Percentiles rank a stretch among this genome's conserved stretches.
Evolutionary conservation across 2,113 vertebrate species (phyloP).

Genomic region (Clarias batrachus): DNA sequence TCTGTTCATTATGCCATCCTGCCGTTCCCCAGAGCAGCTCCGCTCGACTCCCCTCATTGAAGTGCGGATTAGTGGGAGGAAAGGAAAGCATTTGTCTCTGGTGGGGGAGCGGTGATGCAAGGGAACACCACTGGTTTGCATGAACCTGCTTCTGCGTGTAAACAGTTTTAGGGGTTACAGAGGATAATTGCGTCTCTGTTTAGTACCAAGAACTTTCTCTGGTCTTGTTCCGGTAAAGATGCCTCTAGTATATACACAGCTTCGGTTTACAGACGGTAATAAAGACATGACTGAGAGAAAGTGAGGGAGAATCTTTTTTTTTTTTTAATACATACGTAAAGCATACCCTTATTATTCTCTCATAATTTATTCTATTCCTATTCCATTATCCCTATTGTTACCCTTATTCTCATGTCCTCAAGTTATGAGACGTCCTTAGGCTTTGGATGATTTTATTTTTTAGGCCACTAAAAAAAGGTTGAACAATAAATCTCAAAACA

Average conservation of each 20-base stretch:
- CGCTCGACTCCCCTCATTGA: slow-evolving; percentile 29
- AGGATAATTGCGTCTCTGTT: slow-evolving; percentile 26
- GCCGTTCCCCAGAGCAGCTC: slow-evolving; percentile 19
- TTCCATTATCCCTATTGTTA: no score
- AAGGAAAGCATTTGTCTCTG: slow-evolving; percentile 25
- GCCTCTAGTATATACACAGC: neutral
- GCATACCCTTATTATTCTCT: neutral
- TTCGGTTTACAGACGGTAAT: neutral
- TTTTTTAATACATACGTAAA: neutral
- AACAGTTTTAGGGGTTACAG: slow-evolving; percentile 27
- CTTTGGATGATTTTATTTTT: neutral
- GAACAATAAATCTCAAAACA: no score
- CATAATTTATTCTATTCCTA: no score
- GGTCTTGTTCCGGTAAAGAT: slow-evolving; percentile 22
- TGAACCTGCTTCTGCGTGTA: slow-evolving; percentile 14
- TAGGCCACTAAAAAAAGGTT: neutral
- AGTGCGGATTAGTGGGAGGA: slow-evolving; percentile 37
- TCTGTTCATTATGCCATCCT: slow-evolving; percentile 31
- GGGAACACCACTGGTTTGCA: slow-evolving; percentile 26
- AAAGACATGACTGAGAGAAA: neutral
- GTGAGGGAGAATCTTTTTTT: neutral
- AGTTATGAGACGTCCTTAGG: neutral
- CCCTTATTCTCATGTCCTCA: neutral
- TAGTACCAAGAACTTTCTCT: slow-evolving; percentile 13
- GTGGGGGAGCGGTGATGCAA: slow-evolving; percentile 29